phyloP scores from a whole-genome alignment of 2,888 invertebrate species.

The Rhagonycha fulva region DNA sequence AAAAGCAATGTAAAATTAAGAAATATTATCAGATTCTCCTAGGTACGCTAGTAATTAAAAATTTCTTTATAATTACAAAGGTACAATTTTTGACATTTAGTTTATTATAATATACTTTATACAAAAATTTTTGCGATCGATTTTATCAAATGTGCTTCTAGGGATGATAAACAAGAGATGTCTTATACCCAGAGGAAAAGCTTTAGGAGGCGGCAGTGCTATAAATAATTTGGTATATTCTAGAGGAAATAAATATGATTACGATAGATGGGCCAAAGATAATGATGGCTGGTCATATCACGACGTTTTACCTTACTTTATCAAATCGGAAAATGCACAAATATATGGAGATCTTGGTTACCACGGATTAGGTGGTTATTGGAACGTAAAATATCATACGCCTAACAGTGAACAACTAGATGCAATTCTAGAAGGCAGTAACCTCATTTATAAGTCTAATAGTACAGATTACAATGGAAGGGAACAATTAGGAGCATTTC shows the following conservation, averaged over 20 bases:
- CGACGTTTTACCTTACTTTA: background rate
- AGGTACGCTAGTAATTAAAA: too few relatives aligned
- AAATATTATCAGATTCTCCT: too few relatives aligned
- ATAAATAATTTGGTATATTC: background rate
- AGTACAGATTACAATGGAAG: conserved; percentile 61
- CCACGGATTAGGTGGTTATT: background rate
- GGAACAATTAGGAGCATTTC: conserved; percentile 66
- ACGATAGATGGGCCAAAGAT: background rate
- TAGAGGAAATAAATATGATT: background rate
- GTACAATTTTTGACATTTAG: too few relatives aligned
- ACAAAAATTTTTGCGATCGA: background rate
- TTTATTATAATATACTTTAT: too few relatives aligned
- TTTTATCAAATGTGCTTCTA: background rate
- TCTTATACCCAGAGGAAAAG: background rate
- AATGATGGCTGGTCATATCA: background rate
- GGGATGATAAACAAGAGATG: background rate
- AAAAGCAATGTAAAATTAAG: too few relatives aligned
- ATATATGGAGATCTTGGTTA: background rate
- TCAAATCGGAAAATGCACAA: background rate
- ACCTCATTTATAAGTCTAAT: background rate
- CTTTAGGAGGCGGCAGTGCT: background rate
- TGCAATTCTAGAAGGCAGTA: background rate
- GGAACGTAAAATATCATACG: background rate
- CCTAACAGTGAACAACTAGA: background rate
- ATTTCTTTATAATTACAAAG: too few relatives aligned